Evolutionary conservation across 1,140 invertebrate genomes (phyloP), one percentile per base, ranked within the genome.

Genomic region (Sycophila sp.): DNA sequence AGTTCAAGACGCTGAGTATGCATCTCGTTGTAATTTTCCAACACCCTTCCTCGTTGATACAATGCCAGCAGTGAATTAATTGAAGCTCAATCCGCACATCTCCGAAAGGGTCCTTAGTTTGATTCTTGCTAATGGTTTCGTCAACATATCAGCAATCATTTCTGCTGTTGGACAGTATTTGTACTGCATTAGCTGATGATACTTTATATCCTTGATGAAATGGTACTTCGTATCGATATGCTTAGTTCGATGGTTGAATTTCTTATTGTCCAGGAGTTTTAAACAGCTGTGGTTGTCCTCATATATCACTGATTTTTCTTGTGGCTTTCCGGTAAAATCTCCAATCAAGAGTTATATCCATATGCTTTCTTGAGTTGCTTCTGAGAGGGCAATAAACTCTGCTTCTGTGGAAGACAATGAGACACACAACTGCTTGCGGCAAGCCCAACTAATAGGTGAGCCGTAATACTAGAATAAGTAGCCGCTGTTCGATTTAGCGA

Each of bases 401-500:
- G 77, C 72, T 62, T 78, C 77, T 2, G 71, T 77, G 1, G 77
- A 71, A 10, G 76, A 78, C 17, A 77, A 38, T 17, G 74, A 68
- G 2, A 63, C 60, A 13, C 59, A 59, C 1, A 24, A 26, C 63
- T 75, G 75, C 17, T 55, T 53, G 2, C 17, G 4, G 38, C 36
- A 38, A 8, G 26, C 22, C 58, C 74, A 77, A 38, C 53, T 49
- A 28, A 75, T 65, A n/a, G 70, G 40, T 19, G 32, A 58, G 1
- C 69, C 65, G 13, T 56, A 47, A 22, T 62, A 45, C 11, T 71
- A 51, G 36, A 75, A 73, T 13, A 75, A 26, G 49, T 73, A 65
- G 15, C 73, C 75, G 26, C 71, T 75, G 38, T 74, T 75, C 2
- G 76, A 76, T 53, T 76, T 80, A 81, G 64, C 73, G 60, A 6